phyloP scores from a whole-genome alignment of 2,797 vertebrate genomes.

The Hephaestus fuliginosus region DNA sequence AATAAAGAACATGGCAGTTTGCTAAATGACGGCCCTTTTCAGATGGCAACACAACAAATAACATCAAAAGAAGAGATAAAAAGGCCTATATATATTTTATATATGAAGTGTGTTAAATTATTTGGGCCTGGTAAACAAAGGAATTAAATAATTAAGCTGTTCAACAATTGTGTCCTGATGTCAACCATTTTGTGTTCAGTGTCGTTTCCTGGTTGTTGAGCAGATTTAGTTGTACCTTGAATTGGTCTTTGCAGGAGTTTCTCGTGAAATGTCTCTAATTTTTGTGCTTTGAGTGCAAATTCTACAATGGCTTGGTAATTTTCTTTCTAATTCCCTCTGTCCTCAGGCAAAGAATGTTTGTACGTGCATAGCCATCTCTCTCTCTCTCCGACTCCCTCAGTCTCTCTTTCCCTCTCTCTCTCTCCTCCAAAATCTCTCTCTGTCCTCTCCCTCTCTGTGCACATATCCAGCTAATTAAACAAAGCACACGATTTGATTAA shows the following conservation, averaged over 20 bases:
- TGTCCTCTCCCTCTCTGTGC: conserved; percentile 68
- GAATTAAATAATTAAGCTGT: neutral
- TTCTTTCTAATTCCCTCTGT: conserved; percentile 84
- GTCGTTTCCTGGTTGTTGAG: conserved; percentile 50
- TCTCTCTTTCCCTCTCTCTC: conserved; percentile 51
- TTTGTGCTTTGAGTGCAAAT: conserved; percentile 82
- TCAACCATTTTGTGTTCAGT: conserved; percentile 39
- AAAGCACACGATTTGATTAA: conserved; percentile 85
- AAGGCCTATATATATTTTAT: neutral
- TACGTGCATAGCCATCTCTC: conserved; percentile 75
- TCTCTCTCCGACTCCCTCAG: conserved; percentile 50
- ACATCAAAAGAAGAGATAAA: conserved; percentile 5
- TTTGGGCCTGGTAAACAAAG: conserved; percentile 1
- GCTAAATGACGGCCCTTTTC: conserved; percentile 17
- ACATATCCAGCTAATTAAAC: conserved; percentile 85
- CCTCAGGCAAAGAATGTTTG: conserved; percentile 80
- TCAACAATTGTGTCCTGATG: conserved; percentile 5
- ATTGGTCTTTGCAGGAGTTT: conserved; percentile 68
- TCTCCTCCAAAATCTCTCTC: conserved; percentile 41
- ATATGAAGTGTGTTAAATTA: neutral
- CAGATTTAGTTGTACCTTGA: conserved; percentile 62
- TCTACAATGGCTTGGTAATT: conserved; percentile 80
- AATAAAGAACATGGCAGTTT: conserved; percentile 43
- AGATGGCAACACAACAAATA: conserved; percentile 18
- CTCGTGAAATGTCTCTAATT: conserved; percentile 63